phyloP scores from a whole-genome alignment of 2,113 vertebrate genomes.

The Pelvicachromis taeniatus region DNA sequence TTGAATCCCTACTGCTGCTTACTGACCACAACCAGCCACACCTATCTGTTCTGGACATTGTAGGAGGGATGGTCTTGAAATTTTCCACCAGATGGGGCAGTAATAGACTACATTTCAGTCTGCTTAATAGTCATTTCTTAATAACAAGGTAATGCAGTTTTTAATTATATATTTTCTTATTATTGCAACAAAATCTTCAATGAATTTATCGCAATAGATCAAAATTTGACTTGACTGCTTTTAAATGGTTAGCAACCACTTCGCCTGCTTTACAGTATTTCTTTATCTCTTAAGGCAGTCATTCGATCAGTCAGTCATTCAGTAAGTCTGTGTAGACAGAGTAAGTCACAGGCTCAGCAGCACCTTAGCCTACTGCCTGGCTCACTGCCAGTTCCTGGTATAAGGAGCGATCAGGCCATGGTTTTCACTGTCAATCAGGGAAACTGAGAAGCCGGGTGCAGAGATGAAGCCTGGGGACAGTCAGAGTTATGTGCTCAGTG shows the following conservation, averaged over 20 bases:
- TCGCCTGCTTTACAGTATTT: background rate
- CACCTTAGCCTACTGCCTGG: conserved; percentile 23
- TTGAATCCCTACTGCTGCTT: background rate
- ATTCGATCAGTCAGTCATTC: conserved; percentile 16
- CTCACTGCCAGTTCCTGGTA: conserved; percentile 2
- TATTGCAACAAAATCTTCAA: background rate
- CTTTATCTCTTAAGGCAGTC: conserved; percentile 1
- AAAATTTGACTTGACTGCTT: background rate
- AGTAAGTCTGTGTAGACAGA: conserved; percentile 11
- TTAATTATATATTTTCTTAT: background rate
- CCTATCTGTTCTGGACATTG: background rate
- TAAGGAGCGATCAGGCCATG: conserved; percentile 18
- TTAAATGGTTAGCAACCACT: background rate
- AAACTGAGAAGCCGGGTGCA: conserved; percentile 11
- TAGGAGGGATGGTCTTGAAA: background rate
- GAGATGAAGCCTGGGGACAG: conserved; percentile 30
- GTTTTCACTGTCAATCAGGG: conserved; percentile 42
- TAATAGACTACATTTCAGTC: background rate
- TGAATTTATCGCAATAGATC: background rate
- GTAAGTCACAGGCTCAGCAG: conserved; percentile 28
- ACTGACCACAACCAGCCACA: background rate
- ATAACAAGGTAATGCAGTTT: background rate
- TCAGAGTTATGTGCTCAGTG: conserved; percentile 1
- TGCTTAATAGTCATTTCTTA: background rate
- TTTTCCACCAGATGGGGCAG: background rate